Base-by-base conservation (phyloP, 2,888 invertebrate species). In the Blastobasis adustella region DNA sequence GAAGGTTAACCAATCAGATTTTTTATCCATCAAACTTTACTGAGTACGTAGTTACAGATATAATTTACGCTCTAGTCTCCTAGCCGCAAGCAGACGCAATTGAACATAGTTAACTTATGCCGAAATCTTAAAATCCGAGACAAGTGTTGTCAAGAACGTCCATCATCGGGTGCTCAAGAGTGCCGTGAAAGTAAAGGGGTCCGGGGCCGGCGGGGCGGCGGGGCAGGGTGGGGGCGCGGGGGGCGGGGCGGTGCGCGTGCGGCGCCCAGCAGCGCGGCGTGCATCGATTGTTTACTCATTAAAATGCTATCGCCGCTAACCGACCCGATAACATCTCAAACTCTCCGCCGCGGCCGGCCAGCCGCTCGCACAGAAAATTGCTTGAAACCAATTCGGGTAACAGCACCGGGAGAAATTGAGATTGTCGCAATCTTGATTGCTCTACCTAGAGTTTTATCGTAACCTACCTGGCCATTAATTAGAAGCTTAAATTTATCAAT, bases 231-330 rank as follows among this genome's bases (percentile, higher is more conserved):
- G 51, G 51, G 52, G 50, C 52, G 46, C 37, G 52, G 44, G 52
- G 48, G 60, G 52, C 58, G 60, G 59, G 53, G 57, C 55, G 58
- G 36, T 65, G 75, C 74, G 81, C 85, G 87, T 84, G 87, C 83
- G 87, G 82, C 85, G 65, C 67, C 87, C 87, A 75, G 67, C 82
- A 52, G 87, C 53, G 88, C 79, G 71, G 76, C 88, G 86, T 85
- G 87, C 84, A 83, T 84, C 87, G 86, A 88, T 88, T 88, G 88
- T 88, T 88, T 88, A 87, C 87, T 88, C 88, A 88, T 88, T 88
- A 88, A 85, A 86, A 85, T 83, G 73, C 82, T 85, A 84, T 85
- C 86, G 76, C 82, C 72, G 81, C 76, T 76, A 77, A 79, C 78
- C 63, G 67, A 49, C 53, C 45, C 62, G 87, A 88, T 88, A 86